Evolutionary conservation across 1,140 invertebrate genomes (phyloP).

Genomic region (Drosophila burlai): DNA sequence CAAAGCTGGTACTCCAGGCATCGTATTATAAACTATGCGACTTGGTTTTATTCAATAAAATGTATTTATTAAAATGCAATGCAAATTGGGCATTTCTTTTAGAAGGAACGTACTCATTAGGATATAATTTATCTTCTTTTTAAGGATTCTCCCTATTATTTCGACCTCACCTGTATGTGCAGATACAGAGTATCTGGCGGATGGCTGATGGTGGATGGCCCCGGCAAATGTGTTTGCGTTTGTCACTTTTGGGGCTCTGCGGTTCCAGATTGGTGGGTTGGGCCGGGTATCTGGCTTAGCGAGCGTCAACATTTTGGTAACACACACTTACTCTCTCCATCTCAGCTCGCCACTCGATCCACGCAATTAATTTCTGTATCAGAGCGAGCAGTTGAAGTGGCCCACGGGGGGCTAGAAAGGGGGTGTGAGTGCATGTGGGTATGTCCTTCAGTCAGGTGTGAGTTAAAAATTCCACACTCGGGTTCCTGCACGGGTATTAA

Average conservation of each 20-base stretch:
- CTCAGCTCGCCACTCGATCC: conserved; percentile 72
- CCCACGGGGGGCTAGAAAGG: conserved; percentile 18
- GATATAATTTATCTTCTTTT: background rate
- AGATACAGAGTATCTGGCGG: conserved; percentile 57
- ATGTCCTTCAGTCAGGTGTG: conserved; percentile 27
- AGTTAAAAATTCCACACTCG: conserved; percentile 45
- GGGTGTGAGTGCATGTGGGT: background rate
- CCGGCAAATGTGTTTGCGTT: conserved; percentile 79
- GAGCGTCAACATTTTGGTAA: conserved; percentile 78
- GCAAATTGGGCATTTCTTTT: background rate
- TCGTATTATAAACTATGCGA: background rate
- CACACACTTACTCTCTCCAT: conserved; percentile 52
- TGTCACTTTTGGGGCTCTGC: conserved; percentile 75
- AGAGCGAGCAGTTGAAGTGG: conserved; percentile 64
- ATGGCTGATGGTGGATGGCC: conserved; percentile 49
- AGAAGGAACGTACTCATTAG: background rate
- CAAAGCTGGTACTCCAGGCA: rapidly evolving
- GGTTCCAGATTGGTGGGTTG: conserved; percentile 46
- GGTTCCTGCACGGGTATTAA: conserved; percentile 56
- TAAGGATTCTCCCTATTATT: background rate
- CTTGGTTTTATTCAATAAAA: background rate
- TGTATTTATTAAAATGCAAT: too few species aligned
- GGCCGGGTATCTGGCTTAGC: conserved; percentile 58
- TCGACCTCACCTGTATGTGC: background rate
- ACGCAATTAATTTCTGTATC: conserved; percentile 82